These are phyloP conservation scores for Magallana angulata DNA, from an alignment of 1,140 invertebrate species.

Conservation along the genomic window DNA sequence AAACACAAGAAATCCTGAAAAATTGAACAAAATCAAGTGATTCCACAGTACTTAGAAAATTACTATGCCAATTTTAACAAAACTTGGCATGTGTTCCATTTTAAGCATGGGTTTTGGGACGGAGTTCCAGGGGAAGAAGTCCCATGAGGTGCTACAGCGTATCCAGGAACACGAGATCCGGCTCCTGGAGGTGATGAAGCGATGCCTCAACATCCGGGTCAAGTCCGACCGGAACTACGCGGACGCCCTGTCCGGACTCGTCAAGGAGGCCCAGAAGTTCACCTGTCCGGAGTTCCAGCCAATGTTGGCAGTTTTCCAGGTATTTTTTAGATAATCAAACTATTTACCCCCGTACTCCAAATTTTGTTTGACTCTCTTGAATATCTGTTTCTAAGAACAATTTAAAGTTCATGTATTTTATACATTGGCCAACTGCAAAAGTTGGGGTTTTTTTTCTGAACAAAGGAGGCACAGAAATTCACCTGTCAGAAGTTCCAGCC, in stretches of 20 bases:
- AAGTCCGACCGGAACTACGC: constrained; percentile 95
- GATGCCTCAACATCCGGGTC: constrained; percentile 90
- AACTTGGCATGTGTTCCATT: background rate
- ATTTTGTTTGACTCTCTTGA: too few relatives aligned
- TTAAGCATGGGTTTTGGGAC: constrained; percentile 90
- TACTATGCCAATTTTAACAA: too few relatives aligned
- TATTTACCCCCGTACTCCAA: too few relatives aligned
- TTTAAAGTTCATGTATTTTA: too few relatives aligned
- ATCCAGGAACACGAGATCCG: constrained; percentile 94
- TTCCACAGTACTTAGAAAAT: too few relatives aligned
- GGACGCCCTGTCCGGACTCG: constrained; percentile 87
- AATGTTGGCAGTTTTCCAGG: constrained; percentile 63
- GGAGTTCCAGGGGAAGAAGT: constrained; percentile 86
- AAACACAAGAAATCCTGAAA: too few relatives aligned
- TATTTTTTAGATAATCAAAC: background rate
- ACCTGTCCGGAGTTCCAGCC: constrained; percentile 79
- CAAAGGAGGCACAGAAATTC: too few relatives aligned
- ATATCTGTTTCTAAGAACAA: too few relatives aligned
- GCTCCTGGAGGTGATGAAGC: constrained; percentile 92
- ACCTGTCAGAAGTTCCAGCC: too few relatives aligned
- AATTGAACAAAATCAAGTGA: too few relatives aligned
- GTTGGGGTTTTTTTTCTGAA: too few relatives aligned
- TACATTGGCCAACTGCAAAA: too few relatives aligned
- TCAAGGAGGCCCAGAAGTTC: constrained; percentile 90
- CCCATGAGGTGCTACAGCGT: constrained; percentile 90